A percentile compares a stretch with the other conserved stretches of the same genome.
Evolutionary conservation across 2,888 invertebrate genomes (phyloP).

Genomic region (Cerastis rubricosa): DNA sequence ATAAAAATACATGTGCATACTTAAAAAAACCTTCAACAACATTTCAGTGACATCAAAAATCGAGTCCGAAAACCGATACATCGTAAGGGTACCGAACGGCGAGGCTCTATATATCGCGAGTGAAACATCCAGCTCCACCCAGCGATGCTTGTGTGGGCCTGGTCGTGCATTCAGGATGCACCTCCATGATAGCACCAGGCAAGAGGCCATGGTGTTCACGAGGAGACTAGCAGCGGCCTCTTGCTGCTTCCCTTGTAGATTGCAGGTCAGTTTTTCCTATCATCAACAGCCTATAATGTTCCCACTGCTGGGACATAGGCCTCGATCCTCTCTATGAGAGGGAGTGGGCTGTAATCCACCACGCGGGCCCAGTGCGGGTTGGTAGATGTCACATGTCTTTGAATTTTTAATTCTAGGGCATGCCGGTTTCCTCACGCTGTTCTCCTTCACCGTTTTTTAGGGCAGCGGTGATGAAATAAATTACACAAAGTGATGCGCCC

Average conservation of each 20-base stretch:
- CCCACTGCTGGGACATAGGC: too few species aligned
- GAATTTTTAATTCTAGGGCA: too few species aligned
- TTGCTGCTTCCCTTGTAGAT: constrained; percentile 93
- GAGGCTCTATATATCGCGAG: constrained; percentile 94
- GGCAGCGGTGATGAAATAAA: too few species aligned
- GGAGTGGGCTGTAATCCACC: too few species aligned
- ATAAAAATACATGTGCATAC: not conserved
- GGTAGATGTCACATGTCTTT: too few species aligned
- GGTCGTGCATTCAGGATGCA: constrained; percentile 94
- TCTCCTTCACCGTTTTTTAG: too few species aligned
- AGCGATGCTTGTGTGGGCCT: constrained; percentile 93
- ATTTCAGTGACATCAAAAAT: constrained; percentile 90
- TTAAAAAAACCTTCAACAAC: not conserved
- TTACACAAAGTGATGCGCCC: too few species aligned
- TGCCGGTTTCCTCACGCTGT: too few species aligned
- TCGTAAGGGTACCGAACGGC: constrained; percentile 93
- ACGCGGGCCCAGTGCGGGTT: too few species aligned
- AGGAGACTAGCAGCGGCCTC: constrained; percentile 93
- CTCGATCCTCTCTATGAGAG: too few species aligned
- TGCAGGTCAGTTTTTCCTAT: constrained; percentile 91
- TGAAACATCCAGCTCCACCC: constrained; percentile 91
- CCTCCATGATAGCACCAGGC: constrained; percentile 95
- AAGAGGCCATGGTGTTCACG: constrained; percentile 94
- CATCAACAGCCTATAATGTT: too few species aligned
- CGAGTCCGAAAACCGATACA: constrained; percentile 93